Conservation (phyloP, 2,113 vertebrate species). For the Macquaria ambigua region DNA sequence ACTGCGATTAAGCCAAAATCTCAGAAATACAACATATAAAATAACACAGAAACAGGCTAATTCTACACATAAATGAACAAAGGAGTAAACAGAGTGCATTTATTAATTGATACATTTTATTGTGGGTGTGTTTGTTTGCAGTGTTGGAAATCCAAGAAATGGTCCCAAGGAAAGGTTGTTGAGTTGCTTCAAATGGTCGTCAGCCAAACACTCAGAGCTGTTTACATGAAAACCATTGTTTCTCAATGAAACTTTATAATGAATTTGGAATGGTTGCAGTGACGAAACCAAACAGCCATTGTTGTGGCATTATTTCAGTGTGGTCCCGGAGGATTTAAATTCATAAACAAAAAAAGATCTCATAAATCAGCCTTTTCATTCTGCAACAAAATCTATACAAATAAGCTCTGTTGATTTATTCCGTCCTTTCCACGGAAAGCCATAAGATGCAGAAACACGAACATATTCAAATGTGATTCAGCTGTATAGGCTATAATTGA, state of each 20-base stretch:
- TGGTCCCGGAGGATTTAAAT: background rate
- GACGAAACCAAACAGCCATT: background rate
- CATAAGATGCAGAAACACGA: background rate
- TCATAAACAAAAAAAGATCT: background rate
- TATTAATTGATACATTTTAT: background rate
- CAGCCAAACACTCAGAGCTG: background rate
- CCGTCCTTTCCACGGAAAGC: background rate
- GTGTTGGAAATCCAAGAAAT: constrained; percentile 14
- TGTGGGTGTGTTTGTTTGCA: constrained; percentile 2
- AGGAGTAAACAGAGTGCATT: background rate
- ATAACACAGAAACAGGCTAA: background rate
- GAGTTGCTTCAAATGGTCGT: constrained; percentile 1
- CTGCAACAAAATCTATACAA: background rate
- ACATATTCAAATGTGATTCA: background rate
- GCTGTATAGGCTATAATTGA: background rate
- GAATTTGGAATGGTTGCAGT: background rate
- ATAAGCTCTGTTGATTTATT: background rate
- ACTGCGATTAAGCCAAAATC: background rate
- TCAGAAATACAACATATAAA: background rate
- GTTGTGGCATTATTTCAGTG: background rate
- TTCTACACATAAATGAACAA: constrained; percentile 1
- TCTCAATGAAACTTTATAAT: background rate
- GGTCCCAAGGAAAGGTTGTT: constrained; percentile 9
- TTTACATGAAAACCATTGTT: constrained; percentile 1
- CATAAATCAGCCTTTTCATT: background rate